Base-by-base conservation (phyloP, 1,140 invertebrate species). In the Heliconius hermathena region DNA sequence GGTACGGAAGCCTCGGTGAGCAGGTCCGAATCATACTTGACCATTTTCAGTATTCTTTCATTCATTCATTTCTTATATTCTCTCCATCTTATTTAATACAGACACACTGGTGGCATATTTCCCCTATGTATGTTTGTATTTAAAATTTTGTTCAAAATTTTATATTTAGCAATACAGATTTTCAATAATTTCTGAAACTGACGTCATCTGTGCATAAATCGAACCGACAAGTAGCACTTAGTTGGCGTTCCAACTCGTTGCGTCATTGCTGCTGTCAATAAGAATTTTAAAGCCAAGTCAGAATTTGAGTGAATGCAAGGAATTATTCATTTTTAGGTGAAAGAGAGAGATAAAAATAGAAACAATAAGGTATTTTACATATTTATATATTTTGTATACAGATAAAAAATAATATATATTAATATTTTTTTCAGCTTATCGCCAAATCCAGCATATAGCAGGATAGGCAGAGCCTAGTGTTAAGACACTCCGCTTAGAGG, bases 291-390 rank as follows among this genome's bases (percentile, higher is more conserved):
- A 72, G 33, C 36, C 60, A 66, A 13, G 22, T 38, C 16, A 20
- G 33, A n/a, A 38, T 72, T 72, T 36, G 16, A 20, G n/a, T 29
- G 22, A 29, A n/a, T n/a, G 33, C 26, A 71, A 71, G 26, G 29
- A 71, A 71, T 71, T 71, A 71, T 71, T 38, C 5, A 71, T 71
- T 38, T 66, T 94, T 91, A 46, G 93, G 91, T 29, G 3, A 66
- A 29, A 92, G 90, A 91, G 90, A 90, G 82, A 87, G 87, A 84
- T 88, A 91, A 92, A 52, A 20, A 52, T 52, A 52, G 49, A 20
- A 46, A 52, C 1, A 18, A 52, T 52, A 52, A 20, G 18, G 6
- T 52, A 18, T 20, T 52, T 20, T 52, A 46, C 41, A 41, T 13
- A 52, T 16, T 20, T 2, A 52, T 2, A 52, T 20, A 20, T 52